Evolutionary conservation across 64 coral and sea anemone species (phyloP).

Genomic region (Astreopora myriophthalma): DNA sequence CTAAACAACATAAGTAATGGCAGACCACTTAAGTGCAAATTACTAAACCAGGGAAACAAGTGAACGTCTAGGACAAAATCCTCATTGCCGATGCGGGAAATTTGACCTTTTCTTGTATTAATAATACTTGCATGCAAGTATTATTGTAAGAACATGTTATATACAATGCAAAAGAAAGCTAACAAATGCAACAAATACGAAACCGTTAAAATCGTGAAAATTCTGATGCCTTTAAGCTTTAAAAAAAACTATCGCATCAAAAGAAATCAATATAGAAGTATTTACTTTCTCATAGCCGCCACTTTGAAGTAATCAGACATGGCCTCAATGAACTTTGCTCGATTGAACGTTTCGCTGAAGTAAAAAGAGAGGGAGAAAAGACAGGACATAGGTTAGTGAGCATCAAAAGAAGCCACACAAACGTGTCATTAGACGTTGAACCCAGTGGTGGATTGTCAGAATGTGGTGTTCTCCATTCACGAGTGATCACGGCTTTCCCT

Average conservation of each 20-base stretch:
- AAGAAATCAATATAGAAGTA: no score
- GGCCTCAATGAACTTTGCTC: slow-evolving; percentile 76
- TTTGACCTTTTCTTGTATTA: background rate
- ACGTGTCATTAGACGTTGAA: no score
- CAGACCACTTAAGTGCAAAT: background rate
- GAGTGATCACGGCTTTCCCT: no score
- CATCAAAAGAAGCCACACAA: background rate
- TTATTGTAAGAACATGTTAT: background rate
- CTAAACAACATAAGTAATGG: no score
- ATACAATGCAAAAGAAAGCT: background rate
- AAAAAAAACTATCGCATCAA: no score
- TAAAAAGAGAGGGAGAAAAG: background rate
- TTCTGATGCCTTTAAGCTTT: no score
- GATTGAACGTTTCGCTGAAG: slow-evolving; percentile 58
- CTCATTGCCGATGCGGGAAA: background rate
- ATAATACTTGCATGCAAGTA: background rate
- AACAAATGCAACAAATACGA: no score
- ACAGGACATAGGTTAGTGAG: background rate
- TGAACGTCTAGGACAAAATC: background rate
- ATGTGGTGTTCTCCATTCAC: background rate
- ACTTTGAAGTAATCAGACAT: slow-evolving; percentile 74
- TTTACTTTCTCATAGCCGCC: slow-evolving; percentile 55
- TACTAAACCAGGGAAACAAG: background rate
- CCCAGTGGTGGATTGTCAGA: background rate
- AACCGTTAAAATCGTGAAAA: no score